These are phyloP conservation scores for Enteromius argenteus DNA, from an alignment of 2,797 vertebrate species.

Conservation along the genomic window DNA sequence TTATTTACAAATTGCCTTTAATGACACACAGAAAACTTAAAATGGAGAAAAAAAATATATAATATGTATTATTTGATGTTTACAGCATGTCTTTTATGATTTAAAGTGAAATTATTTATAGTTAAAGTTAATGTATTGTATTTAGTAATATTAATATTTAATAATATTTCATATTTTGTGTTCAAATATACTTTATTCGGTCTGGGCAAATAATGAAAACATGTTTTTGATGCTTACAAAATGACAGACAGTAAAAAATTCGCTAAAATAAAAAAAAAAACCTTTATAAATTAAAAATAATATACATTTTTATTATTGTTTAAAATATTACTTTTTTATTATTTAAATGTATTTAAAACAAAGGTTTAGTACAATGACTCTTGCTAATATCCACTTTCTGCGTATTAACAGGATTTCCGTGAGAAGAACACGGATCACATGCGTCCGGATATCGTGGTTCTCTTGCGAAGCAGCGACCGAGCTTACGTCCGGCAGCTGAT, in stretches of 20 bases:
- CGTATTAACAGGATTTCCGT: constrained; percentile 87
- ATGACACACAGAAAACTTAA: too few relatives aligned
- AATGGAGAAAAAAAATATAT: too few relatives aligned
- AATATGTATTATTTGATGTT: not conserved
- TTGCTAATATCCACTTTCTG: not conserved
- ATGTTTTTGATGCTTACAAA: not conserved
- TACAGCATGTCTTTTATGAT: not conserved
- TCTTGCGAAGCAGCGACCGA: constrained; percentile 92
- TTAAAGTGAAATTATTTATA: not conserved
- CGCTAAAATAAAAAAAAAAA: not conserved
- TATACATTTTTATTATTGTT: not conserved
- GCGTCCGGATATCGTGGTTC: constrained; percentile 94
- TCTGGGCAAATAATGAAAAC: not conserved
- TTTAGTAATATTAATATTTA: not conserved
- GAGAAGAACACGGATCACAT: constrained; percentile 99
- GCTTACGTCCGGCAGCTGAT: constrained; percentile 93
- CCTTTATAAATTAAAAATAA: not conserved
- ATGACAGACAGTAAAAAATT: too few relatives aligned
- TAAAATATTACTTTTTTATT: not conserved
- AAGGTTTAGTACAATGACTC: not conserved
- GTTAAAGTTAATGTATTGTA: not conserved
- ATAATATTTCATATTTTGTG: not conserved
- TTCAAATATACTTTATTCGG: not conserved
- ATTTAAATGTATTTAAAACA: not conserved
- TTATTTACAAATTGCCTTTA: too few relatives aligned